Evolutionary conservation across 1,140 invertebrate species (phyloP), one percentile per base, ranked within the genome.

Genomic region (Geopemphigus sp.): DNA sequence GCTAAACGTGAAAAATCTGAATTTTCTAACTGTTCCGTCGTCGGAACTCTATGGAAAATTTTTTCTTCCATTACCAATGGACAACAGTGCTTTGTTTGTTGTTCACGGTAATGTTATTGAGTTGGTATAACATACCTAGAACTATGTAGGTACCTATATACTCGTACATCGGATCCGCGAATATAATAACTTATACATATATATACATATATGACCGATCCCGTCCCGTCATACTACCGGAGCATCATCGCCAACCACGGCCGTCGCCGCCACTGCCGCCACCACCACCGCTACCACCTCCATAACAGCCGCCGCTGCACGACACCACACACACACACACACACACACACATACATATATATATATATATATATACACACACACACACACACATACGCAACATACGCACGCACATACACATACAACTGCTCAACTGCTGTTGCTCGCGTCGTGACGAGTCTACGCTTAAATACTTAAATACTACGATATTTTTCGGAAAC

Each of bases 71-170:
- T 53, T 53, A 47, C 3, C 15, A 6, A 32, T 8, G 12, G 17
- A 17, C 24, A 11, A 5, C 39, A 59, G 73, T 39, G 54, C 73
- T 76, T 76, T 76, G 73, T 76, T 76, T 76, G 73, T 26, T 14
- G 15, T 26, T 45, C 45, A 76, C 32, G 3, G 59, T 26, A 24
- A 59, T 76, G 73, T 76, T 76, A 76, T 76, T 76, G 73, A 76
- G 73, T 76, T 76, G 45, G 56, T 76, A 50, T n/a, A 59, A 59
- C 24, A 59, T 14, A 26, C 12, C 14, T 14, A 59, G 15, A 15
- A 61, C 5, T 50, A 26, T 0, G 10, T 8, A 63, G 12, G 19
- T 19, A 63, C 8, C 17, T 10, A 61, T 15, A 17, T 10, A n/a
- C 0, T 66, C 32, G 32, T 32, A 39, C 63, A 29, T 24, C 70